Evolutionary conservation across 2,888 invertebrate species (phyloP), one percentile per base, ranked within the genome.

Genomic region (Cynaeus angustus): DNA sequence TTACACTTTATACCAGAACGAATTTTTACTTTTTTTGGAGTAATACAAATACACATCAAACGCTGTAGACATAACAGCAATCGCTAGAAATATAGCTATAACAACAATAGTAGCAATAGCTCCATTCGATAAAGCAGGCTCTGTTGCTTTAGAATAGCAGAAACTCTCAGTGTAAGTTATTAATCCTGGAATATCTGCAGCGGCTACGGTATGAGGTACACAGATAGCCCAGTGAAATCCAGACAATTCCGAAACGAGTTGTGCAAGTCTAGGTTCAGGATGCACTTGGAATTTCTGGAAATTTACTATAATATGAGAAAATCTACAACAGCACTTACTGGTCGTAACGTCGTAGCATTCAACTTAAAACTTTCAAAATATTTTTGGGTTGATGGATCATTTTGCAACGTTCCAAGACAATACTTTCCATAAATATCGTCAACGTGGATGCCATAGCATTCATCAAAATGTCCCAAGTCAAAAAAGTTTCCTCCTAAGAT

Each of bases 61-160:
- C 1, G 45, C 14, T 1, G 68, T 48, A 4, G 56, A 41, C 1
- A 33, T 6, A 0, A 28, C 8, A 2, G 38, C 21, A 4, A 53
- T 26, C 3, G 45, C 4, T 6, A 26, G 0, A 1, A 68, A 33
- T 30, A 56, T 6, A 14, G 56, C 28, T 8, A 70, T 9, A 56
- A 70, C n/a, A 8, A 43, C 56, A 10, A 70, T 69, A 16, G 69
- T 64, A 2, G 26, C 43, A 6, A 64, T 64, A 3, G 72, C 65
- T 12, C 69, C 72, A 5, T 50, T 5, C 7, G 61, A 52, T 8
- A 72, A 30, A 43, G 33, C 50, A 0, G 59, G 72, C 53, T 38
- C 53, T 7, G 69, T 67, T 3, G 45, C 64, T 53, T 70, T 66
- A n/a, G 67, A 61, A 13, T 58, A 72, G 45, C 70, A 72, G 6